A percentile compares a stretch with the other conserved stretches of the same genome.
phyloP scores from a whole-genome alignment of 2,888 invertebrate genomes.

The Esperia sulphurella region DNA sequence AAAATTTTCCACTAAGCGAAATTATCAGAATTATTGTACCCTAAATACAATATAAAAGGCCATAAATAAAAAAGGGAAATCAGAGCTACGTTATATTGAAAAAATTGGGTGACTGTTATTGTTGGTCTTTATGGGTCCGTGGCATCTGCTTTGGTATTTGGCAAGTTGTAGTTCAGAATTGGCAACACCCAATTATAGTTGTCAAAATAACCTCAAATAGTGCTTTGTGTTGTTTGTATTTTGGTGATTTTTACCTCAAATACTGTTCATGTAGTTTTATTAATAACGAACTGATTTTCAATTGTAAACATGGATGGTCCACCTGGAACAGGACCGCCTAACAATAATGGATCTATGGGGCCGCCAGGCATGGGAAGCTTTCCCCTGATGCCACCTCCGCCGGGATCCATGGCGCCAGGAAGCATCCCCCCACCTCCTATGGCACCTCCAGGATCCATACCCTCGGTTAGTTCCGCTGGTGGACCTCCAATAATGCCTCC shows the following conservation, averaged over 20 bases:
- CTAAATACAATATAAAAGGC: too few relatives aligned
- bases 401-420: conserved; percentile 42
- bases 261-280: too few relatives aligned
- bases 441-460: conserved; percentile 32
- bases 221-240: background rate
- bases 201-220: background rate
- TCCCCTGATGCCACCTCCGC: conserved; percentile 55
- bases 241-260: background rate
- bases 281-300: background rate
- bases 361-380: conserved; percentile 47
- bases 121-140: too few relatives aligned
- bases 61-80: too few relatives aligned
- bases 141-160: too few relatives aligned
- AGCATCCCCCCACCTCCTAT: conserved; percentile 33
- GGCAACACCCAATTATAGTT: too few relatives aligned
- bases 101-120: too few relatives aligned
- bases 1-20: too few relatives aligned
- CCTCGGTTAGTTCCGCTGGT: conserved; percentile 2
- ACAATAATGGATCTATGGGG: conserved; percentile 49
- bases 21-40: too few relatives aligned
- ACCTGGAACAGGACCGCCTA: conserved; percentile 57
- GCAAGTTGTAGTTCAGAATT: too few relatives aligned
- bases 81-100: too few relatives aligned
- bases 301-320: conserved; percentile 56
- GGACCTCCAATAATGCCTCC: conserved; percentile 20